These are phyloP conservation scores for Hyles vespertilio DNA, from an alignment of 1,140 invertebrate species.

Conservation along the genomic window DNA sequence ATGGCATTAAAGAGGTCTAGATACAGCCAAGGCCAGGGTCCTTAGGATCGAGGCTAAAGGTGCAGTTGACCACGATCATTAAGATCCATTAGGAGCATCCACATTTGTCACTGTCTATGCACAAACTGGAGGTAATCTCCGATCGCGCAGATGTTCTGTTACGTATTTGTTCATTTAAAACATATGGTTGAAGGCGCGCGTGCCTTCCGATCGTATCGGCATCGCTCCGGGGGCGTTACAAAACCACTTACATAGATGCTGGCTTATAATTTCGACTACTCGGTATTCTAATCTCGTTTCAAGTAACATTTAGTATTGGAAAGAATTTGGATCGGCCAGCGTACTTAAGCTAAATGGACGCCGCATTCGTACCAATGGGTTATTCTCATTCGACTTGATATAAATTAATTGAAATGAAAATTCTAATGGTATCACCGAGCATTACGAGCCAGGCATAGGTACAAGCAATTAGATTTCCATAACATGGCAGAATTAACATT, in stretches of 20 bases:
- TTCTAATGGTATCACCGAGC: too few species aligned
- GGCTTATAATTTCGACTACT: conserved; percentile 65
- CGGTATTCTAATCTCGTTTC: conserved; percentile 18
- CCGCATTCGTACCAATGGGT: too few species aligned
- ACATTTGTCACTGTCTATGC: conserved; percentile 18
- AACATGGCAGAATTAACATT: too few species aligned
- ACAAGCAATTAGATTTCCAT: too few species aligned
- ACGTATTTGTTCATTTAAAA: conserved; percentile 27
- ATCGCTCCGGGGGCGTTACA: conserved; percentile 60
- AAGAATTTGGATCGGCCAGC: background rate
- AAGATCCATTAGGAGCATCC: conserved; percentile 46
- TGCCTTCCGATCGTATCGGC: conserved; percentile 44
- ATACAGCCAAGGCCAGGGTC: conserved; percentile 10
- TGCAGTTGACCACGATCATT: conserved; percentile 11
- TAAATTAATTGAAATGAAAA: too few species aligned
- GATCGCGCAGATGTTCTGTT: conserved; percentile 43
- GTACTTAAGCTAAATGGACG: too few species aligned
- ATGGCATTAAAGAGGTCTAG: background rate
- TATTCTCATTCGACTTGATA: too few species aligned
- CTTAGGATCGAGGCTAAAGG: background rate
- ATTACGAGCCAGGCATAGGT: too few species aligned
- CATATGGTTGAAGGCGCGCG: conserved; percentile 39
- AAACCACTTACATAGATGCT: conserved; percentile 67
- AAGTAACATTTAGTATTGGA: conserved; percentile 8
- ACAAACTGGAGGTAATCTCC: conserved; percentile 32